phyloP scores from a whole-genome alignment of 64 coral and sea anemone species.

The Platygyra sinensis region DNA sequence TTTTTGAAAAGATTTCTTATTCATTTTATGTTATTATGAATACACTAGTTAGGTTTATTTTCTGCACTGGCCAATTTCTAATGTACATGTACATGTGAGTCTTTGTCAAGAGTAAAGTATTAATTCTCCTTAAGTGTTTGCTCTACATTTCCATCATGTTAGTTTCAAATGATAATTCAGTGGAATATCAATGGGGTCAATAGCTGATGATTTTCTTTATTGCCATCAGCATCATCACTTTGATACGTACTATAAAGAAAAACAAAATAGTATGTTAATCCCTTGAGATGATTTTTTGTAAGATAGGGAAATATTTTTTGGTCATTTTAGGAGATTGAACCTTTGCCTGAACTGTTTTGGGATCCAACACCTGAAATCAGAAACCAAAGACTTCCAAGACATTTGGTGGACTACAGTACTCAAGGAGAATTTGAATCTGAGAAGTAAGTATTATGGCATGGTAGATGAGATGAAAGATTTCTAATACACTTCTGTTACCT shows the following conservation, averaged over 20 bases:
- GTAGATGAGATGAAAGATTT: too few relatives aligned
- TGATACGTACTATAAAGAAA: too few relatives aligned
- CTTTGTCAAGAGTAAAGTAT: too few relatives aligned
- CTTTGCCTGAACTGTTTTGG: conserved; percentile 95
- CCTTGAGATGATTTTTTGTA: not conserved
- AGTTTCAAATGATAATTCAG: too few relatives aligned
- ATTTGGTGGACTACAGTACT: conserved; percentile 76
- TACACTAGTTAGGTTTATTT: not conserved
- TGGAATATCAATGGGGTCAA: too few relatives aligned
- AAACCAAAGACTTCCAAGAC: conserved; percentile 68
- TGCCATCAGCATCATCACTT: not conserved
- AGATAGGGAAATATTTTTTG: not conserved
- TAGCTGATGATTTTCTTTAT: not conserved
- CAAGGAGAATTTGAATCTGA: conserved; percentile 95
- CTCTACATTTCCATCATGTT: too few relatives aligned
- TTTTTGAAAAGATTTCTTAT: too few relatives aligned
- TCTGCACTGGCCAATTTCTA: too few relatives aligned
- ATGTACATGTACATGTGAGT: too few relatives aligned
- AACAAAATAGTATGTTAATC: too few relatives aligned
- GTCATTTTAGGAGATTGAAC: conserved; percentile 66
- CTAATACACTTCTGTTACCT: too few relatives aligned
- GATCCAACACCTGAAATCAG: conserved; percentile 90
- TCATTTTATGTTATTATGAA: not conserved
- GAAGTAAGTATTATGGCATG: conserved; percentile 55
- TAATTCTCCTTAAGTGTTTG: too few relatives aligned